phyloP scores from a whole-genome alignment of 2,797 vertebrate species.

The Sebastiscus tertius region DNA sequence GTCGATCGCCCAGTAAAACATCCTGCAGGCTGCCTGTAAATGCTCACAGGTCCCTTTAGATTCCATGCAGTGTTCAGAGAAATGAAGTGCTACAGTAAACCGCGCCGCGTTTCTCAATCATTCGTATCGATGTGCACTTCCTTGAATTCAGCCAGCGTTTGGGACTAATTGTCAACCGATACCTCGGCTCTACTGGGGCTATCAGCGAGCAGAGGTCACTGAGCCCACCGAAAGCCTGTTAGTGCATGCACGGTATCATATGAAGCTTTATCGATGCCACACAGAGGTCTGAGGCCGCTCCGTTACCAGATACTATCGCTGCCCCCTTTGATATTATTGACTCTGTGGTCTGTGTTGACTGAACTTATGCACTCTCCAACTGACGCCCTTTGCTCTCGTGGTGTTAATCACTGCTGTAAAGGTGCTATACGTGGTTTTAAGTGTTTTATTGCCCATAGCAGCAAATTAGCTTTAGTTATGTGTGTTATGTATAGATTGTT shows the following conservation, averaged over 20 bases:
- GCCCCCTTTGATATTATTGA: conserved; percentile 73
- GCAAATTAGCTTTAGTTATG: background rate
- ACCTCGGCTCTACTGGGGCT: conserved; percentile 38
- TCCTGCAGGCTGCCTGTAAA: conserved; percentile 63
- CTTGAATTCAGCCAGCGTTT: conserved; percentile 68
- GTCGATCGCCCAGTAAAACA: conserved; percentile 54
- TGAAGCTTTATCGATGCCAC: conserved; percentile 73
- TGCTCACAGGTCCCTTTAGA: conserved; percentile 44
- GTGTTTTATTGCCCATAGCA: background rate
- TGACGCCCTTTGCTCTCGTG: background rate
- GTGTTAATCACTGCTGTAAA: conserved; percentile 13
- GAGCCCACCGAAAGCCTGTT: conserved; percentile 48
- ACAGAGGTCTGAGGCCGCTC: conserved; percentile 60
- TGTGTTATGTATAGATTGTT: background rate
- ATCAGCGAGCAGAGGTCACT: conserved; percentile 64
- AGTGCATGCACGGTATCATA: conserved; percentile 62
- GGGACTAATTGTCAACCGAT: conserved; percentile 76
- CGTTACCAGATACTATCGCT: conserved; percentile 64
- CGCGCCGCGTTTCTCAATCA: conserved; percentile 64
- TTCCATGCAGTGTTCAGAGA: conserved; percentile 48
- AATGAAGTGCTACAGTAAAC: conserved; percentile 72
- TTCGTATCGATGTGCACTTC: conserved; percentile 69
- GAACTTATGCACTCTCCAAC: conserved; percentile 40
- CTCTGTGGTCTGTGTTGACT: conserved; percentile 63
- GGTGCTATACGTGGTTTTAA: background rate